phyloP scores from a whole-genome alignment of 1,140 invertebrate species.

The Tetramorium simillimum region DNA sequence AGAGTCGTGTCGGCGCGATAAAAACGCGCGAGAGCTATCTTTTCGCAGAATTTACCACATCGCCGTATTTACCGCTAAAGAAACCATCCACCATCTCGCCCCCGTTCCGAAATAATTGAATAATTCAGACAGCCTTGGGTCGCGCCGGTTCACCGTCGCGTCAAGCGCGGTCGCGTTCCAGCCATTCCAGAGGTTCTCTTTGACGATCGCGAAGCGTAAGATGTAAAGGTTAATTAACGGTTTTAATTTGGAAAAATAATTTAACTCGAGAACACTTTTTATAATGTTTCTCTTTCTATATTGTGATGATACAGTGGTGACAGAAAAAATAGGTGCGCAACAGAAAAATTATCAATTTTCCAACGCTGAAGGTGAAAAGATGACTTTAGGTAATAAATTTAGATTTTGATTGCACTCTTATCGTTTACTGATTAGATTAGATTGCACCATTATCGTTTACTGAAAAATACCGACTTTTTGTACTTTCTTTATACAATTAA shows the following conservation, averaged over 20 bases:
- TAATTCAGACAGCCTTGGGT: conserved; percentile 63
- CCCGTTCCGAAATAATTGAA: conserved; percentile 69
- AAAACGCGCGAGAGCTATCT: conserved; percentile 21
- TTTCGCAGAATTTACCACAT: conserved; percentile 36
- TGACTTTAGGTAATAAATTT: too few relatives aligned
- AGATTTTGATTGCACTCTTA: too few relatives aligned
- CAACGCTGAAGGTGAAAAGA: too few relatives aligned
- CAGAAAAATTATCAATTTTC: too few relatives aligned
- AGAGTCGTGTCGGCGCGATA: conserved; percentile 7
- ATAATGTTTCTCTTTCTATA: not conserved
- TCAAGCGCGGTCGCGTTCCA: not conserved
- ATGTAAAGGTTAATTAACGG: conserved; percentile 2
- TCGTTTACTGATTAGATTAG: too few relatives aligned
- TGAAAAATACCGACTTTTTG: too few relatives aligned
- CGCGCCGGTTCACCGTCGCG: conserved; percentile 28
- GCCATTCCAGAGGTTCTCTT: conserved; percentile 28
- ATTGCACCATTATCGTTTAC: too few relatives aligned
- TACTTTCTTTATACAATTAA: too few relatives aligned
- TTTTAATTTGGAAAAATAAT: not conserved
- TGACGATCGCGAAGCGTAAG: not conserved
- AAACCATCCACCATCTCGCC: conserved; percentile 27
- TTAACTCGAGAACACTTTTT: not conserved
- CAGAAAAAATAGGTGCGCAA: too few relatives aligned
- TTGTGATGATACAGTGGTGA: not conserved
- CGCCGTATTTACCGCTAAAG: conserved; percentile 26